phyloP scores from a whole-genome alignment of 2,888 invertebrate species.

The Tortricodes alternella region DNA sequence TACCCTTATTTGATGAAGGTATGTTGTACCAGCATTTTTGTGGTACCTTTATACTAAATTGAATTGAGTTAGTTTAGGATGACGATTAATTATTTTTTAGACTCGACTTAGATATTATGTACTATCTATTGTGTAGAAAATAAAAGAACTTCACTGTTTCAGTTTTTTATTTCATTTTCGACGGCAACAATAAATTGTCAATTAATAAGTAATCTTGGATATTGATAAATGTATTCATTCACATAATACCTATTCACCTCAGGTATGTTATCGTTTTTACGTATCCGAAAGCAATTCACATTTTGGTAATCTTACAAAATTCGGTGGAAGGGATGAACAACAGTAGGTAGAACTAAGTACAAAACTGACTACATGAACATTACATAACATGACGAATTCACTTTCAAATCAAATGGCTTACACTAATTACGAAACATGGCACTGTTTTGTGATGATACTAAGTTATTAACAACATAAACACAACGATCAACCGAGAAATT shows the following conservation, averaged over 20 bases:
- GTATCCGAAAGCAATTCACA: slow-evolving; percentile 8
- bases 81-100: neutral
- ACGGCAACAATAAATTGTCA: slow-evolving; percentile 60
- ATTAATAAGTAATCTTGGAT: slow-evolving; percentile 8
- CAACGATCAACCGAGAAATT: neutral
- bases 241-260: slow-evolving; percentile 19
- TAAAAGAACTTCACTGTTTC: slow-evolving; percentile 65
- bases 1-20: neutral
- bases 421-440: slow-evolving; percentile 39
- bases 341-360: slow-evolving; percentile 26
- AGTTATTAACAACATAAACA: slow-evolving; percentile 25
- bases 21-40: neutral
- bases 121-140: slow-evolving; percentile 41
- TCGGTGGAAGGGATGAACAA: slow-evolving; percentile 28
- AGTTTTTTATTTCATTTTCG: slow-evolving; percentile 62
- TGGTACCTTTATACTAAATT: neutral
- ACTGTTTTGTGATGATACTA: slow-evolving; percentile 37
- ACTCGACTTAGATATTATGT: neutral
- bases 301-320: slow-evolving; percentile 17
- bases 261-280: slow-evolving; percentile 13
- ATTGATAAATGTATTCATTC: slow-evolving; percentile 8
- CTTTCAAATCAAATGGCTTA: slow-evolving; percentile 20
- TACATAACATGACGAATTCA: slow-evolving; percentile 17
- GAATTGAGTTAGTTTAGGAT: slow-evolving; percentile 15
- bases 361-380: slow-evolving; percentile 27